Evolutionary conservation across 2,797 vertebrate species (phyloP), one percentile per base, ranked within the genome.

Genomic region (Dipus sagitta): DNA sequence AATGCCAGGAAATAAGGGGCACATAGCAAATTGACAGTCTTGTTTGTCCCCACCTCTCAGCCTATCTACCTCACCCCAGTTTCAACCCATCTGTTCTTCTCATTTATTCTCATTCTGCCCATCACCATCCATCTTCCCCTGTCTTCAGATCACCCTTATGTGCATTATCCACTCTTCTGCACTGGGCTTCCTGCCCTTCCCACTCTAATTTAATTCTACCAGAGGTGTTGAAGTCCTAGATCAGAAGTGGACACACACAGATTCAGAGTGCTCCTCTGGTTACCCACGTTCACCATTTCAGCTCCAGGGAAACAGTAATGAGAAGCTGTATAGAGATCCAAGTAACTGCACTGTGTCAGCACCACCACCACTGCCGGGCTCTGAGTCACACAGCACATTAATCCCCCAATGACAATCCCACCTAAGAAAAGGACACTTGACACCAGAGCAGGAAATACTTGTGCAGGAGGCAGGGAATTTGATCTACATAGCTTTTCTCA

Each of bases 371-470:
- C 72, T 62, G 81, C 74, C 64, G 11, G 38, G 64, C 77, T 89
- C 82, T 38, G 82, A 94, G 70, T 72, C 65, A 77, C 83, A 32
- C 77, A 60, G 68, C 9, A 0, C 82, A 64, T 78, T 92, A 88
- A 94, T 96, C 93, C 85, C 87, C 86, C 93, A 32, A 0, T 90
- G 82, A 93, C 90, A 90, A 68, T 94, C 79, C 86, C 90, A 95
- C 92, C 96, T 90, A 62, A 84, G 68, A 68, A 86, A 85, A 75
- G 15, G 88, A 95, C 79, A 96, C 90, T 92, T 92, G 93, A 97
- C 85, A 96, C 82, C 93, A 81, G 85, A 92, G 79, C 93, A 94
- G 97, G 95, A 96, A 96, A 94, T 90, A 84, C 47, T 90, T 96
- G 93, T 88, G 72, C 86, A 82, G 76, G 76, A 90, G 88, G 62